phyloP scores from a whole-genome alignment of 35 echinoderm and acorn worm genomes.

The Heliocidaris tuberculata region DNA sequence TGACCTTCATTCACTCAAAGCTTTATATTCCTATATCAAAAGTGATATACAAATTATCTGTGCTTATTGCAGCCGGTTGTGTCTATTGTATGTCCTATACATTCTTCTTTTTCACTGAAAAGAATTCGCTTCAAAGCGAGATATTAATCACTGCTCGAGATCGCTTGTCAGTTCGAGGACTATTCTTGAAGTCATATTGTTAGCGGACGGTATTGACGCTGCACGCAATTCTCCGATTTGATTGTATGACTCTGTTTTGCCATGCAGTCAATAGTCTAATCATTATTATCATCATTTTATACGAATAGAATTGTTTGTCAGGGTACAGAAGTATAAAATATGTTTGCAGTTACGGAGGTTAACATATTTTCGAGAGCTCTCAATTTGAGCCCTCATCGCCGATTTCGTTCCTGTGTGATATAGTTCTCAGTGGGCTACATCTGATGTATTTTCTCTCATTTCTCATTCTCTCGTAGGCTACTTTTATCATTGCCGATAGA shows the following conservation, averaged over 20 bases:
- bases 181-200: background rate
- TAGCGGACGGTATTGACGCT: background rate
- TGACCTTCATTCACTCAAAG: background rate
- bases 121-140: background rate
- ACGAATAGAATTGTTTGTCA: too few relatives aligned
- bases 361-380: too few relatives aligned
- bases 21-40: background rate
- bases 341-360: too few relatives aligned
- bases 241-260: background rate
- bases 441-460: background rate
- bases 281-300: too few relatives aligned
- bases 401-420: too few relatives aligned
- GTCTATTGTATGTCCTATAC: background rate
- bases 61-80: background rate
- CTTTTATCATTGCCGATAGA: background rate
- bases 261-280: too few relatives aligned
- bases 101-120: background rate
- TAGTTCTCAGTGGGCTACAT: background rate
- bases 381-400: too few relatives aligned
- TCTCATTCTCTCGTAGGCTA: background rate
- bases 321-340: too few relatives aligned
- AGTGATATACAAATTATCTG: background rate
- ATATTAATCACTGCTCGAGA: background rate
- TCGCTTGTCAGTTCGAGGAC: background rate
- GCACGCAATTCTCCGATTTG: background rate